These are phyloP conservation scores for Pelodytes ibericus DNA, from an alignment of 2,797 vertebrate genomes.

Conservation along the genomic window DNA sequence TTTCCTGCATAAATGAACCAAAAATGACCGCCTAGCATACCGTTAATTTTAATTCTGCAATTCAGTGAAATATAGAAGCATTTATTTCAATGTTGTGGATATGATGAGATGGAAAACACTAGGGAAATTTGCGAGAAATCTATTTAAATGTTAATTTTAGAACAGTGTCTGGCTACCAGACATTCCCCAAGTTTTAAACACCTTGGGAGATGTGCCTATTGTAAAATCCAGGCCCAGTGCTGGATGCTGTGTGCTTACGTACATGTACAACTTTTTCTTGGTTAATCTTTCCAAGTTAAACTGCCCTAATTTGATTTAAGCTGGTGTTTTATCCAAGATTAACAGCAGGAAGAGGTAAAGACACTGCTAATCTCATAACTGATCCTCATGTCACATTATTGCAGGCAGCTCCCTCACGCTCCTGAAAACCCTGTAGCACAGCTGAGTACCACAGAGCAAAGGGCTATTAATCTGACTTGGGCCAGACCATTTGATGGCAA, in stretches of 20 bases:
- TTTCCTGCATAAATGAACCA: not conserved
- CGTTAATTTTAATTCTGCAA: not conserved
- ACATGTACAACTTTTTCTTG: not conserved
- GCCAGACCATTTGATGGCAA: conserved; percentile 93
- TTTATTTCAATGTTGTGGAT: not conserved
- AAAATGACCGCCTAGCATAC: not conserved
- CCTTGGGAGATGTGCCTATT: not conserved
- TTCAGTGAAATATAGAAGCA: not conserved
- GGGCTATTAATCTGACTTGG: conserved; percentile 94
- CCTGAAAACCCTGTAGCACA: conserved; percentile 84
- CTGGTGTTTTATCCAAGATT: not conserved
- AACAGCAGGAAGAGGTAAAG: not conserved
- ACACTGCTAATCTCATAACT: not conserved
- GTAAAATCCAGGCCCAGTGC: not conserved
- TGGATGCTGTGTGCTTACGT: not conserved
- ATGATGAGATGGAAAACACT: not conserved
- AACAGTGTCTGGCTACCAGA: not conserved
- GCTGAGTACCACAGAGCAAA: conserved; percentile 81
- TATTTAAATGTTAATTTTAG: conserved; percentile 13
- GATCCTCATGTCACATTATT: conserved; percentile 30
- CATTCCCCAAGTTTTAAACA: not conserved
- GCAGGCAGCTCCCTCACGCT: conserved; percentile 91
- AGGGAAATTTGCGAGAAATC: conserved; percentile 4
- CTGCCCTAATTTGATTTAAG: not conserved
- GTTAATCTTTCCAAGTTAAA: not conserved